A percentile compares a stretch with the other conserved stretches of the same genome.
Conservation (phyloP, 1,140 invertebrate genomes). For the Apocrypta bakeri region DNA sequence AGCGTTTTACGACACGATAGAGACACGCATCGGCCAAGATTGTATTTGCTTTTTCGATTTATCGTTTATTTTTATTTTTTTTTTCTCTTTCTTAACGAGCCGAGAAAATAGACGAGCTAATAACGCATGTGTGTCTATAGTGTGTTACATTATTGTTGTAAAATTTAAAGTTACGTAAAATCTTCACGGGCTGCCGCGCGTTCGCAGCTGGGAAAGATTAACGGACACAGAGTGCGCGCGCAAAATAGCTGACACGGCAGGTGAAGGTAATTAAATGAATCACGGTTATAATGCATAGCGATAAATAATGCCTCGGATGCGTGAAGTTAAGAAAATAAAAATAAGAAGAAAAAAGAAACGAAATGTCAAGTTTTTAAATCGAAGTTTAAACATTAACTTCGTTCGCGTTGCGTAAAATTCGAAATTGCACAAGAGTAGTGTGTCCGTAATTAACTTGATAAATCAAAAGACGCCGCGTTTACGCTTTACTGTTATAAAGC, state of each 20-base stretch:
- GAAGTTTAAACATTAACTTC: neutral
- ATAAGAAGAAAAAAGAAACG: too few species aligned
- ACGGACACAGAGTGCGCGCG: neutral
- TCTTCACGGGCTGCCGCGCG: neutral
- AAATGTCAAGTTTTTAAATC: neutral
- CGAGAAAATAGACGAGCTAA: conserved; percentile 6
- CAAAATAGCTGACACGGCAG: neutral
- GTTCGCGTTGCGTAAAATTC: neutral
- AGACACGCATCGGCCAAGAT: neutral
- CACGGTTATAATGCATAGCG: neutral
- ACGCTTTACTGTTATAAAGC: conserved; percentile 32
- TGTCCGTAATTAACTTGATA: conserved; percentile 25
- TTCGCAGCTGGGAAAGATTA: neutral
- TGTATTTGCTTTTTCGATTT: neutral
- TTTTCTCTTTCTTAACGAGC: too few species aligned
- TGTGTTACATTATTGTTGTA: neutral
- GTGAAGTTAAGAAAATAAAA: neutral
- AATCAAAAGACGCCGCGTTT: conserved; percentile 11
- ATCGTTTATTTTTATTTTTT: too few species aligned
- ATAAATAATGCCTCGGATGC: neutral
- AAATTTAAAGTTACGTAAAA: neutral
- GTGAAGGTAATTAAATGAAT: neutral
- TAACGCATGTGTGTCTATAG: too few species aligned
- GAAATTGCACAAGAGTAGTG: conserved; percentile 27
- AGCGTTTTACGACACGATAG: conserved; percentile 18